Base-by-base conservation (phyloP, 2,797 vertebrate species). In the Apogon hyalosoma region DNA sequence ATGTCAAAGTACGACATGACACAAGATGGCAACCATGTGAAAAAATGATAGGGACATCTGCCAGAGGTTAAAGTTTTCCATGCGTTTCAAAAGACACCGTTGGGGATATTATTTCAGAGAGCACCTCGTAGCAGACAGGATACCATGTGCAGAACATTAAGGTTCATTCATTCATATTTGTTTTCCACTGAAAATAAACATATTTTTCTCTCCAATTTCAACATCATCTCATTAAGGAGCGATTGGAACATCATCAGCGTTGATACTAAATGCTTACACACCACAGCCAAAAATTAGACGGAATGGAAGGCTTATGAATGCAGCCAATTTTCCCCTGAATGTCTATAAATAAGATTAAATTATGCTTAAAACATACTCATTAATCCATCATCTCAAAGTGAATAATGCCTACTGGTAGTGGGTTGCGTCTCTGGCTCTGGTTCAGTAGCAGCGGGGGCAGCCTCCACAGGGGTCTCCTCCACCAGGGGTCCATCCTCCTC, bases 401-500 rank as follows among this genome's bases (percentile, higher is more conserved):
- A 79, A 58, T 49, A 59, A 69, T 61, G 79, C 82, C 90, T 92
- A 91, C 90, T 92, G 78, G 46, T 56, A 65, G 77, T 63, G 43
- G 87, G 84, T 75, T 84, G 46, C 2, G 70, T 79, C 59, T 89
- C 81, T 46, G 87, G 72, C 59, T 89, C 81, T 46, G 87, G 72
- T 53, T 82, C 75, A 47, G 76, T n/a, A 18, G 68, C 50, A 63
- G 21, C 21, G 21, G 75, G 60, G 40, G 12, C 28, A 12, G 69
- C 60, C 62, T 84, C 80, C 19, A 7, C 12, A 0, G 82, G 71
- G 41, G 60, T 63, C 43, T 57, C 54, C 36, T 78, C 69, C 51
- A 55, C 53, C 12, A 21, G 56, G 6, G 75, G 53, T 18, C 68
- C 52, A 16, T 53, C 51, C 64, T 54, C 75, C 11, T 24, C 21